A percentile compares a stretch with the other conserved stretches of the same genome.
Evolutionary conservation across 1,140 invertebrate species (phyloP).

Genomic region (Macrobrachium nipponense): DNA sequence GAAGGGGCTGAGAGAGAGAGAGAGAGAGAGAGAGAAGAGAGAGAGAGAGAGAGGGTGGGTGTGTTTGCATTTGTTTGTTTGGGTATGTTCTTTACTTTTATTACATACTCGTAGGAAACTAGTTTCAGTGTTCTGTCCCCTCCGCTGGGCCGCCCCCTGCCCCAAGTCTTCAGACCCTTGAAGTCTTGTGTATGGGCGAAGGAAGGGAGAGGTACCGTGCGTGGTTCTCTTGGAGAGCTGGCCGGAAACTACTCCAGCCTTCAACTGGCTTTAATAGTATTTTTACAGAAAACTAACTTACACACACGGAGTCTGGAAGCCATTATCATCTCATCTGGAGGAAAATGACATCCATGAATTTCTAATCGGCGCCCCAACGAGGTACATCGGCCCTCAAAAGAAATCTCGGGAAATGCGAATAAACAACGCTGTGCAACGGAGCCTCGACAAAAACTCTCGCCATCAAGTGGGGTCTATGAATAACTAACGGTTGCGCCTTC

Average conservation of each 20-base stretch:
- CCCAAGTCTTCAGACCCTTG: too few species aligned
- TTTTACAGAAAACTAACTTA: too few species aligned
- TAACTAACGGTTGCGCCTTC: slow-evolving; percentile 11
- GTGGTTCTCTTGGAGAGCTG: too few species aligned
- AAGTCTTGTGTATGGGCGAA: too few species aligned
- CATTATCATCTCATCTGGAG: slow-evolving; percentile 42
- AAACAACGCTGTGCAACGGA: slow-evolving; percentile 22
- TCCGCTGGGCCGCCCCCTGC: too few species aligned
- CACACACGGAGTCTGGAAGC: not conserved
- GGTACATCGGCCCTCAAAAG: slow-evolving; percentile 32
- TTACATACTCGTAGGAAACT: too few species aligned
- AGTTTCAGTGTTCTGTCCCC: too few species aligned
- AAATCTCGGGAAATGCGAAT: slow-evolving; percentile 39
- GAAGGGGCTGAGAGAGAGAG: not conserved
- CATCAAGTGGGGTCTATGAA: slow-evolving; percentile 42
- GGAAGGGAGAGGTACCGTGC: too few species aligned
- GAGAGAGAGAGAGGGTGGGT: not conserved
- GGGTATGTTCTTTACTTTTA: too few species aligned
- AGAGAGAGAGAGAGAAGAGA: not conserved
- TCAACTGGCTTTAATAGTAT: too few species aligned
- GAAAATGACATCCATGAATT: slow-evolving; percentile 57
- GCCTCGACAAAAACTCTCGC: slow-evolving; percentile 32
- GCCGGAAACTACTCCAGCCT: too few species aligned
- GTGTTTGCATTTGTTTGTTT: too few species aligned
- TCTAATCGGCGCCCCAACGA: slow-evolving; percentile 19